Evolutionary conservation across 2,797 vertebrate species (phyloP).

Genomic region (Hypotaenidia philippensis): DNA sequence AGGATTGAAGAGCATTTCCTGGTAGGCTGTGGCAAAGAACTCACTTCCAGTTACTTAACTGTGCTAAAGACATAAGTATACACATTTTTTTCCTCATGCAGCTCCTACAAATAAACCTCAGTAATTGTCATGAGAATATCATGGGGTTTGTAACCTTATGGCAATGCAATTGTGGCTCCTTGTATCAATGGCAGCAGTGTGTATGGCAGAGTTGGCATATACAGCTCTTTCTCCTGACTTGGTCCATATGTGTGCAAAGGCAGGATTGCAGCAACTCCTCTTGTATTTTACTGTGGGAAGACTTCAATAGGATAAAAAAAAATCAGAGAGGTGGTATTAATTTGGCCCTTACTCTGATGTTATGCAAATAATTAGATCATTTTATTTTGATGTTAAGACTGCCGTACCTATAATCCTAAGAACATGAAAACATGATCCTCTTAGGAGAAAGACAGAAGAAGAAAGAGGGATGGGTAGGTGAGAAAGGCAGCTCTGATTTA

Average conservation of each 20-base stretch:
- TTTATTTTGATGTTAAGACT: slow-evolving; percentile 5
- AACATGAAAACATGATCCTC: neutral
- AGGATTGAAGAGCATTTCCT: neutral
- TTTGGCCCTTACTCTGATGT: neutral
- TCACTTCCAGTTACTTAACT: neutral
- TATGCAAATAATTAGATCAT: neutral
- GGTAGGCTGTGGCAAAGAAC: neutral
- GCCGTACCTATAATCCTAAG: neutral
- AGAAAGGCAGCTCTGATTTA: slow-evolving; percentile 42
- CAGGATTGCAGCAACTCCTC: neutral
- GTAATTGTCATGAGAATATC: neutral
- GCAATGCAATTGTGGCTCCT: neutral
- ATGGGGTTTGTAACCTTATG: neutral
- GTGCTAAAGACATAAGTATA: neutral
- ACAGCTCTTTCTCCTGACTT: neutral
- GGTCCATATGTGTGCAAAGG: neutral
- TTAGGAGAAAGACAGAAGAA: neutral
- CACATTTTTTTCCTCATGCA: neutral
- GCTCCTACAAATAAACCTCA: neutral
- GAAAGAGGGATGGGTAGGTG: slow-evolving; percentile 22
- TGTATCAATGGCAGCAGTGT: neutral
- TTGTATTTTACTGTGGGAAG: neutral
- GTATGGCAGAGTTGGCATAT: neutral
- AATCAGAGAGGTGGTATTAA: neutral
- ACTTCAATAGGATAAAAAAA: neutral